Evolutionary conservation across 2,113 vertebrate species (phyloP), one percentile per base, ranked within the genome.

Genomic region (Semicossyphus pulcher): DNA sequence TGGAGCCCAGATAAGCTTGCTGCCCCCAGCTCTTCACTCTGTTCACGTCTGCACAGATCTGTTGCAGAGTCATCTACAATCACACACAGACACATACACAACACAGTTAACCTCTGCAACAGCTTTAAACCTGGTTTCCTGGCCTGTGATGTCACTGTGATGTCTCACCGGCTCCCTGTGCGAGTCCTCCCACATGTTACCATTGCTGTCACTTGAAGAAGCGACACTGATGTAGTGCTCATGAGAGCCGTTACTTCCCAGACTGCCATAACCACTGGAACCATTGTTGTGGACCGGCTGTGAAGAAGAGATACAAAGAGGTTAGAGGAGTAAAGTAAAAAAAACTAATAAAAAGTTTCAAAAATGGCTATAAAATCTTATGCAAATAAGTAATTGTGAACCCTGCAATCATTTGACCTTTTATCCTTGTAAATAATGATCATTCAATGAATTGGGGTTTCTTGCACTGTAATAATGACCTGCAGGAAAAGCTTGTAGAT

Each of bases 401-500:
- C n/a, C n/a, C n/a, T n/a, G n/a, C n/a, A n/a, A n/a, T n/a, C n/a
- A n/a, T 53, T 15, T 21, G 4, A 31, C 25, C 31, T 20, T 44
- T 31, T 44, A n/a, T 44, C 5, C 4, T 41, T 2, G 21, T 14
- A 12, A 23, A 56, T 25, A 1, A 21, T 20, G 4, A n/a, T n/a
- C 45, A 14, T 9, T 6, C 21, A 12, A n/a, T 41, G 5, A 76
- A 48, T n/a, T n/a, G n/a, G n/a, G 6, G 4, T 32, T 39, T 25
- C 39, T 26, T 41, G 14, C 4, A 56, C 31, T 58, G 4, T 18
- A 41, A 53, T 64, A 59, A 36, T 72, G 86, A 98, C 97, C 95
- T 97, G 95, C 61, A 96, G 87, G 77, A 98, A 95, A 57, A 98
- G 94, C 76, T 93, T 97, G 83, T 97, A 94, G 77, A 97, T 97